Conservation (phyloP, 2,113 vertebrate species). For the Onychostruthus taczanowskii region DNA sequence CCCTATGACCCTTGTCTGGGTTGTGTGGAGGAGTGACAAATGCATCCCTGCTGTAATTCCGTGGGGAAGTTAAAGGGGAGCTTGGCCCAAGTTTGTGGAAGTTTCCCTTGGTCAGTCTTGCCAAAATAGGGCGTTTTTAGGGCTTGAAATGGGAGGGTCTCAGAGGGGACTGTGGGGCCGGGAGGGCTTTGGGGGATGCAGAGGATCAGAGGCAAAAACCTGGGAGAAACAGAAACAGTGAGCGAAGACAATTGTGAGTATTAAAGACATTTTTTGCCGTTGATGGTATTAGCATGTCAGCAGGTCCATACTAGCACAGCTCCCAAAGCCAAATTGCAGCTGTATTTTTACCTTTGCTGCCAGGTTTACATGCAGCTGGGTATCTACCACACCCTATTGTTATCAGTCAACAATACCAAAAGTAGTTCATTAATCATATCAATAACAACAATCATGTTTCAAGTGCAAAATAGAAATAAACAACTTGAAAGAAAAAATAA, state of each 20-base stretch:
- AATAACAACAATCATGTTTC: conserved; percentile 57
- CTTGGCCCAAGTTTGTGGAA: conserved; percentile 5
- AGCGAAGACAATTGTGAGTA: conserved; percentile 32
- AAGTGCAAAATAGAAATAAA: conserved; percentile 66
- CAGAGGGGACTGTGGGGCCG: accelerated
- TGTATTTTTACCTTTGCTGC: conserved; percentile 70
- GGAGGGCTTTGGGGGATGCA: not conserved
- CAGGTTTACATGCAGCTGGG: conserved; percentile 82
- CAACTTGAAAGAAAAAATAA: conserved; percentile 5
- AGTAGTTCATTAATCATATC: conserved; percentile 54
- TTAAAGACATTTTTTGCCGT: conserved; percentile 52
- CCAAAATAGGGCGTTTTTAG: not conserved
- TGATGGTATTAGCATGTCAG: conserved; percentile 67
- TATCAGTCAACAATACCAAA: conserved; percentile 68
- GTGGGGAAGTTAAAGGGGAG: not conserved
- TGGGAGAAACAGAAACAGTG: not conserved
- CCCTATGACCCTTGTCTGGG: conserved; percentile 10
- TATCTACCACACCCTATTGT: conserved; percentile 78
- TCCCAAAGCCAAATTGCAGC: conserved; percentile 77
- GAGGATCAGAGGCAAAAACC: not conserved
- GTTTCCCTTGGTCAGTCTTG: not conserved
- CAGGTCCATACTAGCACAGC: conserved; percentile 77
- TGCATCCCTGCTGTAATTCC: not conserved
- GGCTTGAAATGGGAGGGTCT: not conserved
- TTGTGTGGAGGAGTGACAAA: conserved; percentile 28